A percentile compares a stretch with the other conserved stretches of the same genome.
Conservation (phyloP, 2,797 vertebrate genomes). For the Cottoperca gobio region DNA sequence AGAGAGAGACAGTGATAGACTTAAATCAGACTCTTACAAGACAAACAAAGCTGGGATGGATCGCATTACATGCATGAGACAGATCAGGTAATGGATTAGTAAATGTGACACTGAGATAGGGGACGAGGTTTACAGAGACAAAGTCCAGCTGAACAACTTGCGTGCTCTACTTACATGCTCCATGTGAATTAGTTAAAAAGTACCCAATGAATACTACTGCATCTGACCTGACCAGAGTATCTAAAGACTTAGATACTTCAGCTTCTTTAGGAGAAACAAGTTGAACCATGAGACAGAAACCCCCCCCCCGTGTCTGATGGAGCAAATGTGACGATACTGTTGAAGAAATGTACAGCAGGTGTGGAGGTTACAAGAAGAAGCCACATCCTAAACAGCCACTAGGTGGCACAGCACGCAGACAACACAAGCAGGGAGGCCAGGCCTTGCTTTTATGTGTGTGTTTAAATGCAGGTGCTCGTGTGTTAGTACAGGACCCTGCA, state of each 20-base stretch:
- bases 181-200: neutral
- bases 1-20: neutral
- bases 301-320: neutral
- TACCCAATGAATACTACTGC: neutral
- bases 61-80: neutral
- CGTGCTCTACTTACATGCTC: neutral
- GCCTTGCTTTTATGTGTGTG: constrained; percentile 24
- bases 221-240: neutral
- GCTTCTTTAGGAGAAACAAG: neutral
- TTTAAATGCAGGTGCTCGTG: constrained; percentile 39
- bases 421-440: constrained; percentile 23
- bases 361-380: constrained; percentile 53
- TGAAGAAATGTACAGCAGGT: constrained; percentile 39
- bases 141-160: neutral
- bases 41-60: constrained; percentile 5
- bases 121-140: neutral
- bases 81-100: neutral
- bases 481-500: constrained; percentile 36
- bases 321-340: neutral
- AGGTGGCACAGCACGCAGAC: constrained; percentile 81
- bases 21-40: neutral
- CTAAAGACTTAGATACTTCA: neutral
- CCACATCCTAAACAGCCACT: constrained; percentile 66
- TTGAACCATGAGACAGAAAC: neutral
- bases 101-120: neutral